Base-by-base conservation (phyloP, 2,888 invertebrate species). In the Chloroclystis v-ata region DNA sequence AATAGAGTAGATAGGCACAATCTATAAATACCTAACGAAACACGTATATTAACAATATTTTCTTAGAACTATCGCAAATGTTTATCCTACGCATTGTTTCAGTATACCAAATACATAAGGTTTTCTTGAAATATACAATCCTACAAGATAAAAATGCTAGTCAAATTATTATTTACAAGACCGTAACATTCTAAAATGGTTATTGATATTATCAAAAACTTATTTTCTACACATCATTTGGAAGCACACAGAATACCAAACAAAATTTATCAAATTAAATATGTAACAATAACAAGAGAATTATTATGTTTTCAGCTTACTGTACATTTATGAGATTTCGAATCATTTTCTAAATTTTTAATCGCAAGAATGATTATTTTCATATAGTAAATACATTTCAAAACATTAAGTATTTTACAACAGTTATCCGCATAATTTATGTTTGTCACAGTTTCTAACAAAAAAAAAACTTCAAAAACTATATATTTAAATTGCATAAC, bases 191-290 rank as follows among this genome's bases (percentile, higher is more conserved):
- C 55, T 60, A 59, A 61, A 60, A 32, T 38, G 30, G 28, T 43
- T 38, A 45, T 56, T 50, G 56, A 61, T 50, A 62, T 76, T 80
- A 77, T 24, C 20, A 2, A 26, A 8, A 8, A 26, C 26, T 6
- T 26, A 9, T 26, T 43, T 39, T 57, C 75, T 82, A 84, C 67
- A 63, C 71, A 67, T 76, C 78, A 81, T 77, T 71, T 86, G 86
- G 86, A 86, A 86, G 86, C 86, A 85, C 86, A 86, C 82, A 82
- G 78, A 86, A 82, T 78, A 65, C 69, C 65, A 59, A 67, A 72
- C 71, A n/a, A 2, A 20, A 33, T 16, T 10, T 20, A 6, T 2
- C 9, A 26, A 26, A 9, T 26, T 8, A 6, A 26, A 26, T 8
- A 8, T 26, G 2, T 26, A 9, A 26, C 6, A 6, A 8, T 26